Conservation (phyloP, 2,113 vertebrate species). For the Nothocercus julius region DNA sequence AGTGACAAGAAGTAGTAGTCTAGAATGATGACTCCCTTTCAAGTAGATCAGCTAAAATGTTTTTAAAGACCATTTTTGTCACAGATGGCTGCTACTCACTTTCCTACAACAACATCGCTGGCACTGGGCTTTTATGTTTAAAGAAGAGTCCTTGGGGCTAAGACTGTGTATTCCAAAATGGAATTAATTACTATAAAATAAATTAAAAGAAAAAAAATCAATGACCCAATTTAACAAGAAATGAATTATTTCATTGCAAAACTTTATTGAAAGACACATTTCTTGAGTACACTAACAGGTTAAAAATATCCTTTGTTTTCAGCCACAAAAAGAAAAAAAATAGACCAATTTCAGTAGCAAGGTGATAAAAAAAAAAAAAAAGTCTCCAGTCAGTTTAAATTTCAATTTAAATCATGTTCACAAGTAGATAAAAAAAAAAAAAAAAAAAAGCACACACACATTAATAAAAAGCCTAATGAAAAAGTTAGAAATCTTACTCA, state of each 20-base stretch:
- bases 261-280: background rate
- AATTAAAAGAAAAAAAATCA: background rate
- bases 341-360: background rate
- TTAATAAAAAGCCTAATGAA: background rate
- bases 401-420: background rate
- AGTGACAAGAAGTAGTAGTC: background rate
- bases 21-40: background rate
- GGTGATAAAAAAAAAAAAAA: background rate
- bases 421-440: too few relatives aligned
- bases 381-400: background rate
- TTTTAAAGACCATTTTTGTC: constrained; percentile 43
- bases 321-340: background rate
- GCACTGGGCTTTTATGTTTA: background rate
- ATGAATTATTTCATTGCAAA: background rate
- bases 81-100: background rate
- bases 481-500: background rate
- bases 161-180: background rate
- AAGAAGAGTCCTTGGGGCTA: background rate
- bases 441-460: too few relatives aligned
- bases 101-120: background rate
- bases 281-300: background rate
- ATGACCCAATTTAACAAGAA: background rate
- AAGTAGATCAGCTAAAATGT: constrained; percentile 52
- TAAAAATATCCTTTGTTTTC: background rate
- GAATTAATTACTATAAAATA: background rate